A percentile compares a stretch with the other conserved stretches of the same genome.
Evolutionary conservation across 2,113 vertebrate species (phyloP).

Genomic region (Saguinus midas): DNA sequence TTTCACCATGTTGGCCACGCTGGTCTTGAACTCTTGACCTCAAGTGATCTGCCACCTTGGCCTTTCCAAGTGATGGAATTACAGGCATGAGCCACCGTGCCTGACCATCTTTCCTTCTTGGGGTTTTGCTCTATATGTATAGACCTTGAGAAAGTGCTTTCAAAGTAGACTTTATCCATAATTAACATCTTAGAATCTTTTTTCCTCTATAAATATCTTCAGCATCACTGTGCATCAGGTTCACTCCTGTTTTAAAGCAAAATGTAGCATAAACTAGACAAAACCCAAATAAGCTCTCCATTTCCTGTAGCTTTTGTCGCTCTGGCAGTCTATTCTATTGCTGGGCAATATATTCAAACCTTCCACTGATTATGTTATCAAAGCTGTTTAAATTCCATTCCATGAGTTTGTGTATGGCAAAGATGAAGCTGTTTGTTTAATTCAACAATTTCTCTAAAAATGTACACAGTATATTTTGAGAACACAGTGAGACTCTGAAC

Average conservation of each 20-base stretch:
- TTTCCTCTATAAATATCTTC: background rate
- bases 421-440: background rate
- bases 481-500: background rate
- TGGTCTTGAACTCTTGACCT: too few species aligned
- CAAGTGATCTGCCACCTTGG: too few species aligned
- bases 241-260: background rate
- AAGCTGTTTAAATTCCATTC: background rate
- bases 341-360: background rate
- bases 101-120: background rate
- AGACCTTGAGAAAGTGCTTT: background rate
- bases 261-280: background rate
- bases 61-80: too few species aligned
- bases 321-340: background rate
- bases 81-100: too few species aligned
- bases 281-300: background rate
- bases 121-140: background rate
- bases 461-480: background rate
- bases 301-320: background rate
- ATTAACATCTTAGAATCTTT: background rate
- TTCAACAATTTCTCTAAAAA: background rate
- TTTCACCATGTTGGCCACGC: too few species aligned
- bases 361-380: background rate
- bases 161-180: background rate
- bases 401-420: background rate
- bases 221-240: background rate